phyloP scores from a whole-genome alignment of 2,888 invertebrate species.

The Spodoptera exigua region DNA sequence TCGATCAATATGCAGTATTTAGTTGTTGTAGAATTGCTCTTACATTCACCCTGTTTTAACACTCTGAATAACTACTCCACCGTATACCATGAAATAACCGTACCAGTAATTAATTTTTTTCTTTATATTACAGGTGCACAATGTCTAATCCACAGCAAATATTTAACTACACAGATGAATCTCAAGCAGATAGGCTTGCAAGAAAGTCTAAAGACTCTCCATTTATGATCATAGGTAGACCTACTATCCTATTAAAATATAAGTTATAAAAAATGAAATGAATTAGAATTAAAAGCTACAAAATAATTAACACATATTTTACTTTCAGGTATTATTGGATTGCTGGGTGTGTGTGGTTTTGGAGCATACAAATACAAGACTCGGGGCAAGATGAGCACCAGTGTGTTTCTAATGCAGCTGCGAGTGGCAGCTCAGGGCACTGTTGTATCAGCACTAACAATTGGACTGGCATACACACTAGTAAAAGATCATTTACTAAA shows the following conservation, averaged over 20 bases:
- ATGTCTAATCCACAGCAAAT: conserved; percentile 78
- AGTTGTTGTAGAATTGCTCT: too few relatives aligned
- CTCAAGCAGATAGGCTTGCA: conserved; percentile 88
- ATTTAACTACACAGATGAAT: conserved; percentile 88
- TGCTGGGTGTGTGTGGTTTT: conserved; percentile 90
- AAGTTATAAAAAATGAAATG: not conserved
- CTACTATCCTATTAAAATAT: too few relatives aligned
- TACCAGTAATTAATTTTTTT: too few relatives aligned
- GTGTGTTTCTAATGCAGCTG: conserved; percentile 95
- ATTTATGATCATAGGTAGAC: conserved; percentile 93
- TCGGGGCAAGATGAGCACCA: conserved; percentile 93
- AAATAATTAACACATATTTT: not conserved
- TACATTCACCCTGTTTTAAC: too few relatives aligned
- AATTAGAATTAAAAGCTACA: not conserved
- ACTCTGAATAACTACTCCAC: too few relatives aligned
- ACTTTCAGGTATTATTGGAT: conserved; percentile 91
- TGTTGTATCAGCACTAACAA: conserved; percentile 93
- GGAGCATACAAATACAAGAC: conserved; percentile 93
- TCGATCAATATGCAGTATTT: too few relatives aligned
- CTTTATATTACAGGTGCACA: conserved; percentile 38
- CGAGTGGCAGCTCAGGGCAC: conserved; percentile 96
- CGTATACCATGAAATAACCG: too few relatives aligned
- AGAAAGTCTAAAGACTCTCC: conserved; percentile 93
- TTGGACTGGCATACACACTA: conserved; percentile 93
- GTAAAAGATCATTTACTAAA: conserved; percentile 86